These are phyloP conservation scores for Drosophila merina DNA, from an alignment of 2,888 invertebrate genomes.

Conservation along the genomic window DNA sequence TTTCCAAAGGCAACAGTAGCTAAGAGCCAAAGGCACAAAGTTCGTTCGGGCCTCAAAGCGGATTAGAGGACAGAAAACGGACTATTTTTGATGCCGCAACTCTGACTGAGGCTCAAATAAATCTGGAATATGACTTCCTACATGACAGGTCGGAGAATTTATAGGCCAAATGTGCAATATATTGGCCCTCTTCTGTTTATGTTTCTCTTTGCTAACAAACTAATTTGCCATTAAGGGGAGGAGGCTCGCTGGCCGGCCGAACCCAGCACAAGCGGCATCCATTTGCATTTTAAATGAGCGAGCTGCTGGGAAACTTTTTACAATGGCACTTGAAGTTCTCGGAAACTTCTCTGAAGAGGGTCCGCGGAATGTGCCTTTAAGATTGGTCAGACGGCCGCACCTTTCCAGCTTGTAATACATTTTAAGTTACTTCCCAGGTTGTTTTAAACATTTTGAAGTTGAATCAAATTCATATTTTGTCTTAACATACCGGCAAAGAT, in stretches of 20 bases:
- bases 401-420: conserved; percentile 16
- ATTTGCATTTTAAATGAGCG: conserved; percentile 78
- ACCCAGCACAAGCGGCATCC: conserved; percentile 33
- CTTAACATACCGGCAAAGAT: too few species aligned
- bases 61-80: conserved; percentile 55
- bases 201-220: conserved; percentile 53
- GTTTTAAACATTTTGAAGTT: not conserved
- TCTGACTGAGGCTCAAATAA: conserved; percentile 24
- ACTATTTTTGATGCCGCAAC: not conserved
- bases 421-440: too few species aligned
- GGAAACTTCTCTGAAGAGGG: conserved; percentile 32
- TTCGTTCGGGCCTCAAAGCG: conserved; percentile 58
- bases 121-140: conserved; percentile 42
- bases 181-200: conserved; percentile 55
- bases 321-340: conserved; percentile 51
- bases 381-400: conserved; percentile 18
- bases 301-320: conserved; percentile 59
- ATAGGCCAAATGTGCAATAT: conserved; percentile 57
- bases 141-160: conserved; percentile 53
- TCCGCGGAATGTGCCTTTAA: conserved; percentile 9
- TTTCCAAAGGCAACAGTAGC: not conserved
- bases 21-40: conserved; percentile 39
- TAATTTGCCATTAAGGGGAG: conserved; percentile 58
- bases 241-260: conserved; percentile 11
- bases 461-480: not conserved